Evolutionary conservation across 2,113 vertebrate species (phyloP), one percentile per base, ranked within the genome.

Genomic region (Microcebus ravelobensis): DNA sequence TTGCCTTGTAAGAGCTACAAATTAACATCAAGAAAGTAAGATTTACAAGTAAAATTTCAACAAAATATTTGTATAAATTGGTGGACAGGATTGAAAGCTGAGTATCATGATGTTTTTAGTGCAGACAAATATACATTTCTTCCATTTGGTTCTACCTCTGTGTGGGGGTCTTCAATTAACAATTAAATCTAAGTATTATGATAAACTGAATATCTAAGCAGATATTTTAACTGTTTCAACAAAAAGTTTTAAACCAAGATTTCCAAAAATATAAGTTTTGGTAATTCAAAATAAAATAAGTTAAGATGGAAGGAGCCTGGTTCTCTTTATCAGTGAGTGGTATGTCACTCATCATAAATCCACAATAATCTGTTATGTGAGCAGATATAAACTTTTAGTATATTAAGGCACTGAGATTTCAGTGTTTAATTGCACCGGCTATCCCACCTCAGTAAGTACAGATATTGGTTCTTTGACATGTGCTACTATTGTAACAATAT

Each of bases 351-450:
- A 57, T 65, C 48, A 68, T 91, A 82, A 80, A 71, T 6, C 8
- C 65, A 57, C 25, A 87, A 25, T 76, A 88, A 70, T 81, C 31
- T 48, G 36, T 55, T 80, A 80, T 45, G 34, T 81, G 48, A 94
- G 93, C 31, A 74, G 63, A 97, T 91, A 73, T 79, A 89, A 63
- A 70, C 42, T 87, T 80, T 91, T 73, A 79, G 11, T 83, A 79
- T 39, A 55, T 45, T 29, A 92, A 93, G 57, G 27, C 21, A 68
- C 4, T 73, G 55, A 91, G 48, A 59, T 88, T 91, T 94, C 48
- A 81, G 3, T 84, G 48, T 90, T 91, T 52, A 52, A 42, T 90
- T 90, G 70, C 4, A 52, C 15, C 2, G 89, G 10, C 39, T 87
- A 29, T 74, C 18, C 27, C 63, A 67, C 48, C 59, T 65, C 57